phyloP scores from a whole-genome alignment of 2,888 invertebrate genomes.

The Frankliniella fusca region DNA sequence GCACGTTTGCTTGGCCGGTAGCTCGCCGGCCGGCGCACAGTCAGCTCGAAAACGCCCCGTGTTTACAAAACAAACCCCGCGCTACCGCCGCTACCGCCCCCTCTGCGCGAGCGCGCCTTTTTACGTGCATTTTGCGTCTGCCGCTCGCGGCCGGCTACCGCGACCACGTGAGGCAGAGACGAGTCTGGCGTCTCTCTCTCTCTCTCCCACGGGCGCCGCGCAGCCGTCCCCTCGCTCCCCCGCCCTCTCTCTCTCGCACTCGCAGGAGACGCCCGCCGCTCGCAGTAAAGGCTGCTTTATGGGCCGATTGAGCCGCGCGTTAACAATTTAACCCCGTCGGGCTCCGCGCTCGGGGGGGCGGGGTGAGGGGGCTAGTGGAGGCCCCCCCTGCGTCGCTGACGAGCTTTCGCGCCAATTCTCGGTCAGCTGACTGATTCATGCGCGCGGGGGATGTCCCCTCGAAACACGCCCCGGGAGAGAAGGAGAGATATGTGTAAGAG shows the following conservation, averaged over 20 bases:
- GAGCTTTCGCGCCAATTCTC: constrained; percentile 4
- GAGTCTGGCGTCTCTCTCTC: not conserved
- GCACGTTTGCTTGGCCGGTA: no score
- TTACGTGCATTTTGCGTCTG: not conserved
- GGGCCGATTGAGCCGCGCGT: constrained; percentile 14
- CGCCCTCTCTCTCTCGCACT: not conserved
- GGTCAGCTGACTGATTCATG: constrained; percentile 17
- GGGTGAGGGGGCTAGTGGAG: not conserved
- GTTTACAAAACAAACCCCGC: constrained; percentile 17
- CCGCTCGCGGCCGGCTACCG: not conserved
- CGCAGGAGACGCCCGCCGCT: not conserved
- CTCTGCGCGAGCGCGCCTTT: not conserved
- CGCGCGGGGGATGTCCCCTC: no score
- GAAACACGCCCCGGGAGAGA: no score
- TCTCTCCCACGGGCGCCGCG: not conserved
- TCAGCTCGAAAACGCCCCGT: not conserved
- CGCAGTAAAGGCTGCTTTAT: constrained; percentile 22
- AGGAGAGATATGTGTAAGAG: no score
- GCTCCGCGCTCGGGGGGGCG: not conserved
- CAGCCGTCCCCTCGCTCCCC: not conserved
- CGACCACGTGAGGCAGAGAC: not conserved
- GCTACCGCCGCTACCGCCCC: not conserved
- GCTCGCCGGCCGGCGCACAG: no score
- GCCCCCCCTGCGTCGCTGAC: not conserved
- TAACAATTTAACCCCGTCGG: constrained; percentile 9